phyloP scores from a whole-genome alignment of 2,888 invertebrate genomes.

The Andrena marginata region DNA sequence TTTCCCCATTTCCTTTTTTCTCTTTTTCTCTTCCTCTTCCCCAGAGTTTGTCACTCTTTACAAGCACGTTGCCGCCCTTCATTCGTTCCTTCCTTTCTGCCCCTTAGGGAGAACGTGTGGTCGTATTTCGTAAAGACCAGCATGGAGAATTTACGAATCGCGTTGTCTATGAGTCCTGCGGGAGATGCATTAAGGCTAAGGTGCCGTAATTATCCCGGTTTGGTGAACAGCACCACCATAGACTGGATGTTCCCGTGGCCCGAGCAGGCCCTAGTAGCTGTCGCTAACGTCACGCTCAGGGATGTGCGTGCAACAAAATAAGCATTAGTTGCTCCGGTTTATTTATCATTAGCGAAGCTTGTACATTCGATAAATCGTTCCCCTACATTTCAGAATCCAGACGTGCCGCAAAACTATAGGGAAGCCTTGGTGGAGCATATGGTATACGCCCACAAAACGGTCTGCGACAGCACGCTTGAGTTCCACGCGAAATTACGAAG shows the following conservation, averaged over 20 bases:
- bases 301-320: slow-evolving; percentile 87
- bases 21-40: too few relatives aligned
- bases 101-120: slow-evolving; percentile 93
- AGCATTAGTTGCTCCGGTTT: neutral
- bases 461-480: slow-evolving; percentile 90
- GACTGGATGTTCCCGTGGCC: slow-evolving; percentile 99
- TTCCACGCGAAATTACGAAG: slow-evolving; percentile 91
- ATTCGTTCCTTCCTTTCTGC: neutral
- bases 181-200: slow-evolving; percentile 93
- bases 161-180: slow-evolving; percentile 95
- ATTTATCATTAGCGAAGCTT: neutral
- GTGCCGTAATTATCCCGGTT: slow-evolving; percentile 95
- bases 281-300: slow-evolving; percentile 93
- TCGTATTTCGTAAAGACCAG: slow-evolving; percentile 92
- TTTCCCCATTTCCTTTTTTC: too few relatives aligned
- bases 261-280: slow-evolving; percentile 93
- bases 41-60: too few relatives aligned
- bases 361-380: neutral
- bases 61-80: neutral
- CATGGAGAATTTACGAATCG: slow-evolving; percentile 94
- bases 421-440: slow-evolving; percentile 92
- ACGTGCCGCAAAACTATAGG: slow-evolving; percentile 89
- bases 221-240: slow-evolving; percentile 96
- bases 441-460: slow-evolving; percentile 93
- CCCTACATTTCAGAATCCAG: slow-evolving; percentile 86